Evolutionary conservation across 2,113 vertebrate species (phyloP).

Genomic region (Microcebus griseorufus): DNA sequence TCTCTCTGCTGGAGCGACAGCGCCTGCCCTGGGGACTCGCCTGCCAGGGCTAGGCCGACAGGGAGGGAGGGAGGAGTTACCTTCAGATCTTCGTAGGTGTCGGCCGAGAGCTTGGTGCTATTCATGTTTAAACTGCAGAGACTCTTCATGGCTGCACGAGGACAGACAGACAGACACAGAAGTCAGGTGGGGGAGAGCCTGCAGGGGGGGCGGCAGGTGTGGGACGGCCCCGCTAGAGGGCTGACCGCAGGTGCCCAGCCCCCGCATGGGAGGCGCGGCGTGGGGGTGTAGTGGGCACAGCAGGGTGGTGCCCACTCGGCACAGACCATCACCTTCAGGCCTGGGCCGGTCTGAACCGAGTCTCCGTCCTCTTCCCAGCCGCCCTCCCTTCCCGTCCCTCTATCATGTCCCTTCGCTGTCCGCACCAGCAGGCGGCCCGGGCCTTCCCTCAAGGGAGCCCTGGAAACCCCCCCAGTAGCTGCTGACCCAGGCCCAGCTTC

Average conservation of each 20-base stretch:
- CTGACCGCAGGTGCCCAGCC: background rate
- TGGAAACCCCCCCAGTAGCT: background rate
- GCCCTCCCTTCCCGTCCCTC: background rate
- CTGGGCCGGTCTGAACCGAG: background rate
- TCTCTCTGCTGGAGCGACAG: background rate
- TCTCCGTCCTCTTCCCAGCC: background rate
- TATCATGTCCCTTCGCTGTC: background rate
- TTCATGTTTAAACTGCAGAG: constrained; percentile 99
- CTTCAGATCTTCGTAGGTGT: constrained; percentile 99
- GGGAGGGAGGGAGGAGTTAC: constrained; percentile 77
- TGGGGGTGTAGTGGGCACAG: too few species aligned
- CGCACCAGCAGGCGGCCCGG: background rate
- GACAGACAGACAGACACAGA: background rate
- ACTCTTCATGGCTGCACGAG: constrained; percentile 95
- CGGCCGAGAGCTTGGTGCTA: constrained; percentile 99
- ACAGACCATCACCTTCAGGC: background rate
- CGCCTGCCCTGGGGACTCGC: background rate
- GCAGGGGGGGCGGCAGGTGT: background rate
- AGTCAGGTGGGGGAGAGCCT: background rate
- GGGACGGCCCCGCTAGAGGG: background rate
- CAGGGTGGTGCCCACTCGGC: fast-evolving
- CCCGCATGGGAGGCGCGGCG: fast-evolving
- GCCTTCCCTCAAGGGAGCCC: too few species aligned
- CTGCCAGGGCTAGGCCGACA: fast-evolving
- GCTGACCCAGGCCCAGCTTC: background rate